Evolutionary conservation across 2,113 vertebrate species (phyloP).

Genomic region (Caloenas nicobarica): DNA sequence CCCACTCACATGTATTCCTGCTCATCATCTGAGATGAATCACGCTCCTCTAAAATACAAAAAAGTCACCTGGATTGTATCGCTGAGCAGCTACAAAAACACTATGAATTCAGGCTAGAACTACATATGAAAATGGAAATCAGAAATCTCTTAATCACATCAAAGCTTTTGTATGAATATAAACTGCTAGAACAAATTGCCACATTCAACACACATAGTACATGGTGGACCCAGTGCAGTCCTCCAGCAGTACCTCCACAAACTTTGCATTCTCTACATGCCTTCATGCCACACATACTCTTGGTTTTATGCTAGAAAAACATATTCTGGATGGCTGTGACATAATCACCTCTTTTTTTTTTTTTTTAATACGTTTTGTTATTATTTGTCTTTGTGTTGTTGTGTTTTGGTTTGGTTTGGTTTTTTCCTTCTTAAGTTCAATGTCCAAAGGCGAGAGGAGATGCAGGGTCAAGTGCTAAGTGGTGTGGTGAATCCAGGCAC

Average conservation of each 20-base stretch:
- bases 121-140: neutral
- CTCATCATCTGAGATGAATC: neutral
- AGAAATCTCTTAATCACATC: neutral
- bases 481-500: neutral
- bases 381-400: neutral
- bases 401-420: too few species aligned
- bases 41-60: neutral
- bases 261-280: neutral
- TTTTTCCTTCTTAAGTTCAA: neutral
- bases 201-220: neutral
- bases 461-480: neutral
- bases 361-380: neutral
- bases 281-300: neutral
- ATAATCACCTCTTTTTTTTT: neutral
- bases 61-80: neutral
- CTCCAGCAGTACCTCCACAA: neutral
- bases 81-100: neutral
- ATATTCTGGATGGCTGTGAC: neutral
- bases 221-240: neutral
- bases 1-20: rapidly evolving
- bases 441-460: neutral
- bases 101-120: neutral
- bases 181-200: neutral
- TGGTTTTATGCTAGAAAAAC: neutral
- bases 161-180: neutral